Evolutionary conservation across 2,888 invertebrate genomes (phyloP), one percentile per base, ranked within the genome.

Genomic region (Conomelus anceps): DNA sequence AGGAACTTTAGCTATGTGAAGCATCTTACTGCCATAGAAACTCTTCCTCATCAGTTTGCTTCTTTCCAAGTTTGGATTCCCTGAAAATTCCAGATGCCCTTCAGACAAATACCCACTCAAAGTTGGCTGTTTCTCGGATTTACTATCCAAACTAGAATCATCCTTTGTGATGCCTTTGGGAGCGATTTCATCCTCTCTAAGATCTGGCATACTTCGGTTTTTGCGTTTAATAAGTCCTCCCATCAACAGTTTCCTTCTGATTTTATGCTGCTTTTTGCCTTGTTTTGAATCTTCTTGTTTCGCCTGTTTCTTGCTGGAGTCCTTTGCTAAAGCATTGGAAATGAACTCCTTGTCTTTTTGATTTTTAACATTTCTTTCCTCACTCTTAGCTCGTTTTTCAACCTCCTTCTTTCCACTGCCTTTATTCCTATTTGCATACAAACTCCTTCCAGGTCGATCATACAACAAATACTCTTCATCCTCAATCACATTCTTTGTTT

Each of bases 181-280:
- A 84, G 89, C 90, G 22, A 90, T 89, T 91, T 96, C 96, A 0
- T 96, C 96, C 93, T 98, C 98, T 0, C 98, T 96, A 88, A 98
- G 94, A 94, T 98, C 98, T 0, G 98, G 98, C 97, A 98, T 97
- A 89, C 98, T 98, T 91, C 98, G 94, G 92, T 98, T 98, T 93
- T 98, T 98, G 29, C 98, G 94, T 90, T 97, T 95, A 89, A 98
- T 98, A 89, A 98, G 94, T 0, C 98, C 98, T 20, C 98, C 98
- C 98, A 98, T 98, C 9, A 98, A 93, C 3, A 98, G 93, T 93
- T 98, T 98, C 92, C 98, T 94, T 26, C 98, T 94, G 86, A 98
- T 97, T 94, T 98, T 98, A 92, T 98, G 98, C 92, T 98, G 98
- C 91, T 98, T 98, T 92, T 98, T 98, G 88, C 96, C 96, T 23